A percentile compares a stretch with the other conserved stretches of the same genome.
phyloP scores from a whole-genome alignment of 2,888 invertebrate species.

The Eulithis testata region DNA sequence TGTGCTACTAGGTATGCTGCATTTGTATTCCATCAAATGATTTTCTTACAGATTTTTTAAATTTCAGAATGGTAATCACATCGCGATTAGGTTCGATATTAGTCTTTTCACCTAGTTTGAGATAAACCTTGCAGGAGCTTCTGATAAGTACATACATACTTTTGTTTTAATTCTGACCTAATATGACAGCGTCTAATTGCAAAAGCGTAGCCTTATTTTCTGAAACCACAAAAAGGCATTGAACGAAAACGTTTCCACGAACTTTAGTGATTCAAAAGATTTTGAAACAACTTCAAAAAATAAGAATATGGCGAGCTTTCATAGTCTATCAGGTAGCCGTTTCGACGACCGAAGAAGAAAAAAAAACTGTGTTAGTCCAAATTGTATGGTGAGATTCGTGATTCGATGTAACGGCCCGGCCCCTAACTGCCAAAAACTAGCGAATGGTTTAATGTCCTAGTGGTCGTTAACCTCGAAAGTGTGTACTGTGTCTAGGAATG shows the following conservation, averaged over 20 bases:
- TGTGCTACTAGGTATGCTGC: too few relatives aligned
- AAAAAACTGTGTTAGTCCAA: neutral
- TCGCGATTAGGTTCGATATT: too few relatives aligned
- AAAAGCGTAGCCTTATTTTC: neutral
- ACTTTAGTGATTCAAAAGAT: neutral
- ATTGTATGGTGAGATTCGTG: constrained; percentile 23
- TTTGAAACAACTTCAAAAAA: neutral
- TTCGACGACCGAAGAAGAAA: neutral
- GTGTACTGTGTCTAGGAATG: constrained; percentile 17
- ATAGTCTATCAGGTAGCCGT: too few relatives aligned
- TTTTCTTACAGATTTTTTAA: too few relatives aligned
- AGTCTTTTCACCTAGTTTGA: too few relatives aligned
- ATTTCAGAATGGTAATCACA: too few relatives aligned
- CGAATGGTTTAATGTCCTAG: constrained; percentile 28
- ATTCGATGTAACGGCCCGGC: constrained; percentile 36
- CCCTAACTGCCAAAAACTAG: constrained; percentile 37
- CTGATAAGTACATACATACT: too few relatives aligned
- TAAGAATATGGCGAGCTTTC: neutral
- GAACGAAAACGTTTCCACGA: neutral
- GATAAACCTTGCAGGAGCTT: too few relatives aligned
- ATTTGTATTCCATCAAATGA: too few relatives aligned
- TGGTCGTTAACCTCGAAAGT: constrained; percentile 38
- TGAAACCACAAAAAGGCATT: neutral
- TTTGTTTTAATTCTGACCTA: too few relatives aligned
- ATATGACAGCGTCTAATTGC: neutral